These are phyloP conservation scores for Cyprinodon diabolis DNA, from an alignment of 2,797 vertebrate species.

Conservation along the genomic window DNA sequence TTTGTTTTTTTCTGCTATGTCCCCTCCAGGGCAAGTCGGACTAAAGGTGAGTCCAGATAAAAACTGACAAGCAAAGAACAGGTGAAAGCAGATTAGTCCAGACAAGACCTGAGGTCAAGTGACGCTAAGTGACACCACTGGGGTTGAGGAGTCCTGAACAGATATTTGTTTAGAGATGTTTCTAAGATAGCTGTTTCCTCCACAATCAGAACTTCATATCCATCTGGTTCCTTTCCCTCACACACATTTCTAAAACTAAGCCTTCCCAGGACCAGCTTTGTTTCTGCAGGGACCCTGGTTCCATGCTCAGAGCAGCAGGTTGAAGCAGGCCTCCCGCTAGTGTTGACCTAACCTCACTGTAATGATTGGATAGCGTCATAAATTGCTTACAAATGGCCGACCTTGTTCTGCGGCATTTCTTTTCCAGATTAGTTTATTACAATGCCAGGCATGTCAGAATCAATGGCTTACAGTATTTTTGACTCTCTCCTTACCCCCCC, in stretches of 20 bases:
- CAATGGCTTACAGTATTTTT: constrained; percentile 61
- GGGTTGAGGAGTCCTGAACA: too few relatives aligned
- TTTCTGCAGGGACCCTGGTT: constrained; percentile 13
- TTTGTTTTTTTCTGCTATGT: too few relatives aligned
- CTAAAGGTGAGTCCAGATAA: too few relatives aligned
- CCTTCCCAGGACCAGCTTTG: constrained; percentile 8
- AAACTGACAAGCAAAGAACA: too few relatives aligned
- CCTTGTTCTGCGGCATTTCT: constrained; percentile 41
- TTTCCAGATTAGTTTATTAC: constrained; percentile 64
- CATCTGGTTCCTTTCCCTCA: neutral
- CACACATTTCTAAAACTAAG: neutral
- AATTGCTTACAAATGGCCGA: constrained; percentile 58
- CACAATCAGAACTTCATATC: neutral
- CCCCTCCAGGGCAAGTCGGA: too few relatives aligned
- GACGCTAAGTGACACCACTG: too few relatives aligned
- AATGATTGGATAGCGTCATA: constrained; percentile 54
- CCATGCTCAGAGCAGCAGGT: constrained; percentile 13
- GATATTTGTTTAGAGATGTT: too few relatives aligned
- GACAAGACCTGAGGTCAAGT: too few relatives aligned
- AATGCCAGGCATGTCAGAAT: constrained; percentile 62
- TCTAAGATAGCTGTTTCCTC: neutral
- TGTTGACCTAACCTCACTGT: constrained; percentile 43
- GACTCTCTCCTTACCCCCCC: constrained; percentile 4
- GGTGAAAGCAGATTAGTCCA: too few relatives aligned
- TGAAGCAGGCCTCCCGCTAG: constrained; percentile 7